Base-by-base conservation (phyloP, 2,797 vertebrate genomes). In the Periophthalmus magnuspinnatus region DNA sequence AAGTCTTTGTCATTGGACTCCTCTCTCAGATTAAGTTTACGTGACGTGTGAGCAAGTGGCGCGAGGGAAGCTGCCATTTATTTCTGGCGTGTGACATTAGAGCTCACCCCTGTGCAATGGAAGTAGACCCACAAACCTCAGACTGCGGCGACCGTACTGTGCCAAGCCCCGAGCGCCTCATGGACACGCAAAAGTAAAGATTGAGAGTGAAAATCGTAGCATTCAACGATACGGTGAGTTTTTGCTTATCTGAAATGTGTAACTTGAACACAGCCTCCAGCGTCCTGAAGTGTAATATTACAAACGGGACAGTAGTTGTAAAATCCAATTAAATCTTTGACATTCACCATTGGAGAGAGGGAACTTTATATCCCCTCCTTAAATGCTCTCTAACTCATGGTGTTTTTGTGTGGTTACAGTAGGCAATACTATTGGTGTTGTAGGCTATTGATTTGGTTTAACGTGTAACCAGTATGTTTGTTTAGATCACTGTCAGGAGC, bases 41-140 rank as follows among this genome's bases (percentile, higher is more conserved):
- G 68, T 32, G 60, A 55, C 38, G 60, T 72, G 34, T 36, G 68
- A 32, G 56, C 67, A 60, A 47, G 68, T 76, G n/a, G 75, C 60
- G 79, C 79, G 48, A 54, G 50, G 60, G 76, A 81, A 83, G 85
- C 85, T 47, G n/a, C 70, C 0, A 24, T 84, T 90, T 96, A 95
- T 95, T 95, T 95, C 95, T 90, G 93, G 93, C 86, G 66, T 79
- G 76, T 92, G 93, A 93, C 93, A 92, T 93, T 93, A 90, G 88
- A 78, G 68, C 78, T 89, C 84, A 80, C 76, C 88, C 45, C 85
- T 86, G 72, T 38, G 58, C 58, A 24, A 75, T 81, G 72, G 71
- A 72, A 76, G 78, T 38, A 17, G 72, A 41, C 57, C 73, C 48
- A 45, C 65, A 24, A 33, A 71, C 41, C 57, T 45, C 41, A 70